Evolutionary conservation across 1,140 invertebrate species (phyloP).

Genomic region (Drosophila burlai): DNA sequence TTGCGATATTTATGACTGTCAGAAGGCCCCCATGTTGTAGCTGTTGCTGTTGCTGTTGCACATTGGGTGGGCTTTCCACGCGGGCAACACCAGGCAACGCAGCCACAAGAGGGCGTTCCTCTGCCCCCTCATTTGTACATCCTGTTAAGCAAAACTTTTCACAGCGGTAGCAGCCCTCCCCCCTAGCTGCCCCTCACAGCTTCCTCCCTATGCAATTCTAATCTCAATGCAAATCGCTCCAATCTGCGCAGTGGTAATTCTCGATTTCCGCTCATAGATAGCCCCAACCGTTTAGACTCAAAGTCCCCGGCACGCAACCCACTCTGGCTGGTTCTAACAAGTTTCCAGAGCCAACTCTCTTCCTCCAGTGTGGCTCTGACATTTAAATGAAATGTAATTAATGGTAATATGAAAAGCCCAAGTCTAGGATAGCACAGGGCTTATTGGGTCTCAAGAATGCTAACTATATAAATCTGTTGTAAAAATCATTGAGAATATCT

Average conservation of each 20-base stretch:
- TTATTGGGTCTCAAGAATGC: neutral
- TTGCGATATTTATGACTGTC: slow-evolving; percentile 81
- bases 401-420: slow-evolving; percentile 25
- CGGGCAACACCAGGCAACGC: slow-evolving; percentile 23
- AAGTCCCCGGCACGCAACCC: slow-evolving; percentile 28
- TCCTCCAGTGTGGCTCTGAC: slow-evolving; percentile 33
- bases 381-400: slow-evolving; percentile 77
- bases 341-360: slow-evolving; percentile 27
- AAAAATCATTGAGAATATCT: neutral
- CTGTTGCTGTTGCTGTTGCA: slow-evolving; percentile 43
- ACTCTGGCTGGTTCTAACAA: slow-evolving; percentile 36
- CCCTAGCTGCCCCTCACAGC: slow-evolving; percentile 43
- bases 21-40: slow-evolving; percentile 39
- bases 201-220: slow-evolving; percentile 62
- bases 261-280: slow-evolving; percentile 83
- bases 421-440: neutral
- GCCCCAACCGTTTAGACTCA: slow-evolving; percentile 23
- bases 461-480: neutral
- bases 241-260: slow-evolving; percentile 82
- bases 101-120: slow-evolving; percentile 59
- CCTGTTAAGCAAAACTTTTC: slow-evolving; percentile 77
- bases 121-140: slow-evolving; percentile 74
- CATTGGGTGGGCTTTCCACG: slow-evolving; percentile 61
- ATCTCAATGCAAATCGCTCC: slow-evolving; percentile 79
- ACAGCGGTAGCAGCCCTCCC: slow-evolving; percentile 22